phyloP scores from a whole-genome alignment of 1,140 invertebrate species.

The Drosophila eugracilis region DNA sequence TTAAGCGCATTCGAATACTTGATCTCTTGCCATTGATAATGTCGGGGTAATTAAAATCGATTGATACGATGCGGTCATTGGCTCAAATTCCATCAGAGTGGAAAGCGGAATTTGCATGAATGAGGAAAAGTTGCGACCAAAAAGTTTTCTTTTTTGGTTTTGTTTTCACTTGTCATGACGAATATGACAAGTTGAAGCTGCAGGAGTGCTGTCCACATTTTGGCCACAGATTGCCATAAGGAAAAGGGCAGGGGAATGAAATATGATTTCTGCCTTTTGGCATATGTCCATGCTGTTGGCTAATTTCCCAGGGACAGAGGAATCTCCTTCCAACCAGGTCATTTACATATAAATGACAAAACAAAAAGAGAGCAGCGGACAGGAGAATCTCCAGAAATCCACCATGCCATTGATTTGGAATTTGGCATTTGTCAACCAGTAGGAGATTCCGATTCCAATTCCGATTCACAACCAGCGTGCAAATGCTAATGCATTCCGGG shows the following conservation, averaged over 20 bases:
- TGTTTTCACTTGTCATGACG: slow-evolving; percentile 29
- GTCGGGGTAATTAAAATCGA: slow-evolving; percentile 63
- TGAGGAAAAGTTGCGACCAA: not conserved
- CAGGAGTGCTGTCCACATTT: slow-evolving; percentile 5
- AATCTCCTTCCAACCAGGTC: slow-evolving; percentile 24
- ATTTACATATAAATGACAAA: slow-evolving; percentile 78
- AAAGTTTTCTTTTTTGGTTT: slow-evolving; percentile 5
- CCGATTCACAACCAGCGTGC: slow-evolving; percentile 10
- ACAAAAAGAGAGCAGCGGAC: slow-evolving; percentile 14
- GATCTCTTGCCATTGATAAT: slow-evolving; percentile 59
- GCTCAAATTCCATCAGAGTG: not conserved
- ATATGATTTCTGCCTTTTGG: slow-evolving; percentile 55
- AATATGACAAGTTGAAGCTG: slow-evolving; percentile 23
- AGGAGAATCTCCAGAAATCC: slow-evolving; percentile 5
- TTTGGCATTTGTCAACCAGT: slow-evolving; percentile 48
- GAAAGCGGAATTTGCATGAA: slow-evolving; percentile 24
- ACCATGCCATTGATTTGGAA: slow-evolving; percentile 59
- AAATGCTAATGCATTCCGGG: slow-evolving; percentile 55
- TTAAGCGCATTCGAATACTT: slow-evolving; percentile 50
- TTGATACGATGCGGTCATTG: slow-evolving; percentile 52
- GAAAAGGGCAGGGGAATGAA: slow-evolving; percentile 37
- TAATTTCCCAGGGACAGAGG: slow-evolving; percentile 36
- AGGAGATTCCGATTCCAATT: not conserved
- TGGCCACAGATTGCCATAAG: slow-evolving; percentile 17
- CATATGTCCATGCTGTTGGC: slow-evolving; percentile 42